These are phyloP conservation scores for Cybosia mesomella DNA, from an alignment of 2,888 invertebrate genomes.

Conservation along the genomic window DNA sequence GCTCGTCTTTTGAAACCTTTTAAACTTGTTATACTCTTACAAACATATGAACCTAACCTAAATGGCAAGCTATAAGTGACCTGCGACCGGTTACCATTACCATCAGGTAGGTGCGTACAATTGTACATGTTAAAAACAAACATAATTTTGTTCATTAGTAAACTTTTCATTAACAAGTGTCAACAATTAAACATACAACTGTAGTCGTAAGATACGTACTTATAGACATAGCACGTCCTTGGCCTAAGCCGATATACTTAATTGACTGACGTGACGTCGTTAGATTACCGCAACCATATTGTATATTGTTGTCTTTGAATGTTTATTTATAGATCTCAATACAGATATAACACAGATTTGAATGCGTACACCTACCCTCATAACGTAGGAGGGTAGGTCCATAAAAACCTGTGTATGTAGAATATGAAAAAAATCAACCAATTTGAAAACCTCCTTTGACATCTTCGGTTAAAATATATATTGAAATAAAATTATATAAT, in stretches of 20 bases:
- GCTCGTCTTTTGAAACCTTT: too few relatives aligned
- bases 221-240: slow-evolving; percentile 14
- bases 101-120: too few relatives aligned
- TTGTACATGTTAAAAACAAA: too few relatives aligned
- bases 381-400: background rate
- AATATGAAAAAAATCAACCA: too few relatives aligned
- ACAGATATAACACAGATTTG: background rate
- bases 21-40: too few relatives aligned
- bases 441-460: too few relatives aligned
- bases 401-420: background rate
- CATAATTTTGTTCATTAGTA: background rate
- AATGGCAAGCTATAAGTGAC: too few relatives aligned
- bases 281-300: slow-evolving; percentile 6
- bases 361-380: too few relatives aligned
- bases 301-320: slow-evolving; percentile 2
- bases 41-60: too few relatives aligned
- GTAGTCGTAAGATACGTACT: background rate
- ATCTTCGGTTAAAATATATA: too few relatives aligned
- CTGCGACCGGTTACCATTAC: too few relatives aligned
- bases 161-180: background rate
- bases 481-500: too few relatives aligned
- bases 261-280: slow-evolving; percentile 16
- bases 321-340: background rate
- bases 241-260: slow-evolving; percentile 21
- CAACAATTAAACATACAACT: slow-evolving; percentile 1